A percentile compares a stretch with the other conserved stretches of the same genome.
Conservation (phyloP, 2,888 invertebrate genomes). For the Mystacides longicornis region DNA sequence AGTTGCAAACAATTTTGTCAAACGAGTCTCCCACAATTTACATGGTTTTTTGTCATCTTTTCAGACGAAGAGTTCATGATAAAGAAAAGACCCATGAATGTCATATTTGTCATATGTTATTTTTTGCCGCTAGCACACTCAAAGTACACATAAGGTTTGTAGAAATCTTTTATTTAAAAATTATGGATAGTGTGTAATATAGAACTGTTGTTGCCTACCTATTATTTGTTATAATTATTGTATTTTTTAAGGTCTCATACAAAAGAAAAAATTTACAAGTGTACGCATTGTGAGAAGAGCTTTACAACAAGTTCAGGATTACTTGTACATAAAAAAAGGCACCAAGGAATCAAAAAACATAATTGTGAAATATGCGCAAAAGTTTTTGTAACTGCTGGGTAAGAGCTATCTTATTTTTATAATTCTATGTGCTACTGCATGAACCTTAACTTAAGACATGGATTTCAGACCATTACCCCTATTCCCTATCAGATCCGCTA, state of each 20-base stretch:
- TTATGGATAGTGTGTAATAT: background rate
- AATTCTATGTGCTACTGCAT: no score
- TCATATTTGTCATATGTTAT: slow-evolving; percentile 44
- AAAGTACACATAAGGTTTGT: slow-evolving; percentile 39
- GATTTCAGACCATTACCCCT: no score
- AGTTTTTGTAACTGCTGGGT: slow-evolving; percentile 35
- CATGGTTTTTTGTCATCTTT: background rate
- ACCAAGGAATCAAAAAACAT: slow-evolving; percentile 32
- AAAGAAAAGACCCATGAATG: slow-evolving; percentile 41
- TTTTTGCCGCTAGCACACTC: slow-evolving; percentile 42
- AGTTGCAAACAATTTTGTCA: background rate
- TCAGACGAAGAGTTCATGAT: slow-evolving; percentile 42
- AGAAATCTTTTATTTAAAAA: background rate
- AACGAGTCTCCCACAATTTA: background rate
- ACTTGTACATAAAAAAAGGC: slow-evolving; percentile 36
- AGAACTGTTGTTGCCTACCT: background rate
- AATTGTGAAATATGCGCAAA: slow-evolving; percentile 35
- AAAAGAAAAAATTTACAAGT: slow-evolving; percentile 39
- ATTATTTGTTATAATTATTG: background rate
- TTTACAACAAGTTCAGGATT: slow-evolving; percentile 33
- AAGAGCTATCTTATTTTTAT: no score
- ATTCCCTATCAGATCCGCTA: no score
- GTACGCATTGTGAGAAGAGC: slow-evolving; percentile 36
- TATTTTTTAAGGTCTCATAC: slow-evolving; percentile 36
- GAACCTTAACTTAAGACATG: no score